Evolutionary conservation across 2,113 vertebrate species (phyloP).

Genomic region (Odocoileus virginianus): DNA sequence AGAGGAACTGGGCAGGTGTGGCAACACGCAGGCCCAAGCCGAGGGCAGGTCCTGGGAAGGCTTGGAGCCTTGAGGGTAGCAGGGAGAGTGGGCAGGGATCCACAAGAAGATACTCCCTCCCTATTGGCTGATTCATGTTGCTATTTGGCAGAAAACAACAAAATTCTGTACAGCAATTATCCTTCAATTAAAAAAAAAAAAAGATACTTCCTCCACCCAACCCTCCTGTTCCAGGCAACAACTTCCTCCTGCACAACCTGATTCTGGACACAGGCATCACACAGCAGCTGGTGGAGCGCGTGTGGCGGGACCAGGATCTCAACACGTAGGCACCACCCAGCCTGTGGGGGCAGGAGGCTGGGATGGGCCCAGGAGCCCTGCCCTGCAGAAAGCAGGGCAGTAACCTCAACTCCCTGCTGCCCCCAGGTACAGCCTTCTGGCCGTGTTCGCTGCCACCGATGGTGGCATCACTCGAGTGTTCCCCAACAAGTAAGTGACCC

Average conservation of each 20-base stretch:
- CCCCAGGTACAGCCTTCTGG: conserved; percentile 94
- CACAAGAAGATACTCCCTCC: background rate
- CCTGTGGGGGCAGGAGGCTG: conserved; percentile 2
- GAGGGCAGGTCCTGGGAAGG: background rate
- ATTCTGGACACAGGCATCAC: conserved; percentile 98
- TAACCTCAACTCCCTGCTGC: background rate
- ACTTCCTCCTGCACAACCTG: conserved; percentile 96
- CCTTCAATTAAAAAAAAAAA: background rate
- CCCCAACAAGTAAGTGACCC: conserved; percentile 93
- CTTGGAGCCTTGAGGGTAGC: background rate
- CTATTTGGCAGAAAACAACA: background rate
- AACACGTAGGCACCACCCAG: conserved; percentile 86
- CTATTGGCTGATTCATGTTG: background rate
- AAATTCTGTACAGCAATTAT: background rate
- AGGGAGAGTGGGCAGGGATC: background rate
- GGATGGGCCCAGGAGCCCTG: background rate
- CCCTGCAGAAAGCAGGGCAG: background rate
- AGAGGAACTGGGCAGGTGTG: background rate
- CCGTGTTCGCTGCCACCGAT: conserved; percentile 94
- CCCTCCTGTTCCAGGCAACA: conserved; percentile 84
- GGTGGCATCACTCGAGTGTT: conserved; percentile 96
- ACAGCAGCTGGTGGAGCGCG: conserved; percentile 92
- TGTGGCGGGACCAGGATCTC: conserved; percentile 96
- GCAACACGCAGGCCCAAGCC: background rate
- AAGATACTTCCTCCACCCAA: background rate